Evolutionary conservation across 2,113 vertebrate genomes (phyloP), one percentile per base, ranked within the genome.

Genomic region (Hyaena hyaena): DNA sequence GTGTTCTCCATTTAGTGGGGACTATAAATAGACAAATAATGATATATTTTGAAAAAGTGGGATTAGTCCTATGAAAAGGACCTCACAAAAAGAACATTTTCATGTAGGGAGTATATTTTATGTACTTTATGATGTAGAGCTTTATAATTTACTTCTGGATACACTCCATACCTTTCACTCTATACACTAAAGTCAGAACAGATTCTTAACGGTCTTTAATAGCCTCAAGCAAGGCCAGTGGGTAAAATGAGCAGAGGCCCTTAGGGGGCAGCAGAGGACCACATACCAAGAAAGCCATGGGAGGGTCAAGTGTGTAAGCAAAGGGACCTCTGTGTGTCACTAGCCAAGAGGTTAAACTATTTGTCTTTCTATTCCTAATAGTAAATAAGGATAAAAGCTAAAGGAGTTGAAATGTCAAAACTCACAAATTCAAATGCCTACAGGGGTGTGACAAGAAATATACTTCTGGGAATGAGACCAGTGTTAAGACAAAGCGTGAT

Each of bases 251-350:
- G 48, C 43, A 96, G 69, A 97, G 17, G 65, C 58, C 88, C 84
- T 77, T 96, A 97, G 96, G 61, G 97, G 92, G 94, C 92, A 98
- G 97, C 95, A 98, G 69, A 97, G 90, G 84, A 97, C 93, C 28
- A 96, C 17, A 73, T 88, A 88, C 90, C 12, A 92, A 66, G 61
- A 88, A 33, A 79, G 3, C 71, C 12, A 50, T 15, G 35, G 63
- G 68, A 43, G 63, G 63, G 50, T 5, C 35, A 77, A 4, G 0
- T 28, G 9, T 69, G 24, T 81, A 66, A 55, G 24, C 31, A 86
- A 58, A 74, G 35, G 45, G 88, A 61, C 14, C 33, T 87, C 7
- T 48, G 17, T 45, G 2, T 93, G 23, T 74, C 39, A 85, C 90
- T 66, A 87, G 50, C 3, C 24, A 71, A 10, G 33, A 53, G 35